Percentiles rank a stretch among this genome's conserved stretches.
phyloP scores from a whole-genome alignment of 1,140 invertebrate species.

The Heliconius hermathena region DNA sequence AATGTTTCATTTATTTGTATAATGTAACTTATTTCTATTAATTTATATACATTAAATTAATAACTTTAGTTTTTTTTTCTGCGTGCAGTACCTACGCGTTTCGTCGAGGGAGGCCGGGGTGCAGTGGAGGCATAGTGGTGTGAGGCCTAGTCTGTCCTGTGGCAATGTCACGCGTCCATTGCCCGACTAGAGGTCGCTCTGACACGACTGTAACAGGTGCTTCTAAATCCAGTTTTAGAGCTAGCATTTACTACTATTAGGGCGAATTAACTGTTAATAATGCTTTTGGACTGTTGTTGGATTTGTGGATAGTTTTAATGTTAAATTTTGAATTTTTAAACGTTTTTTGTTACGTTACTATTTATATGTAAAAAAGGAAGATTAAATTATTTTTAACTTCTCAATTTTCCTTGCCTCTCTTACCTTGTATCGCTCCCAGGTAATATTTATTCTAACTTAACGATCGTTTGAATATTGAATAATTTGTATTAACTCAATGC shows the following conservation, averaged over 20 bases:
- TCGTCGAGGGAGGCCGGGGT: conserved; percentile 27
- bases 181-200: conserved; percentile 58
- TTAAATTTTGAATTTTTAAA: no score
- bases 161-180: conserved; percentile 66
- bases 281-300: not conserved
- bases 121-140: conserved; percentile 44
- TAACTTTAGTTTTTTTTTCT: not conserved
- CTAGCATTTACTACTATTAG: not conserved
- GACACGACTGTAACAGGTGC: conserved; percentile 28
- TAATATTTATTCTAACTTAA: no score
- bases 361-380: not conserved
- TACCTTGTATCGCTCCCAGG: no score
- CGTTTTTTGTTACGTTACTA: no score
- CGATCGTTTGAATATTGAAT: no score
- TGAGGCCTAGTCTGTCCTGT: conserved; percentile 52
- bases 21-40: no score
- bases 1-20: no score
- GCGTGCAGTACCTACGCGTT: not conserved
- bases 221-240: conserved; percentile 11
- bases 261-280: not conserved
- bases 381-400: not conserved
- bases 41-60: no score
- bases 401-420: no score
- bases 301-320: no score
- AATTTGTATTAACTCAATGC: no score